Percentiles rank a stretch among this genome's conserved stretches.
Conservation (phyloP, 1,140 invertebrate genomes). For the Neodiprion pinetum region DNA sequence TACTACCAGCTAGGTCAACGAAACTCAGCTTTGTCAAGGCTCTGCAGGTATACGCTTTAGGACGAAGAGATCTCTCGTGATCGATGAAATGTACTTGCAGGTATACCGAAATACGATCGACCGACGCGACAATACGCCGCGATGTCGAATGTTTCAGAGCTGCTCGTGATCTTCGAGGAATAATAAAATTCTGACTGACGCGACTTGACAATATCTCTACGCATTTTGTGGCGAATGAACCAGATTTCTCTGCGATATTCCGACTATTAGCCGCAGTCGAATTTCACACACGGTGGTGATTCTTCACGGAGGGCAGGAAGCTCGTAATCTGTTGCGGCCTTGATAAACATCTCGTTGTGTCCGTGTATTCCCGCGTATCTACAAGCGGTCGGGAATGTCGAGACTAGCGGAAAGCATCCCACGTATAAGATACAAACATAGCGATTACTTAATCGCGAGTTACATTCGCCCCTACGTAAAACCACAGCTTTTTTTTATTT, state of each 20-base stretch:
- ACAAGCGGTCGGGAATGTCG: background rate
- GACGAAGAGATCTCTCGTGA: background rate
- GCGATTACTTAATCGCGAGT: constrained; percentile 3
- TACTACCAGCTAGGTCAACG: background rate
- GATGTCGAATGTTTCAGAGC: no score
- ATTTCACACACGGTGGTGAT: no score
- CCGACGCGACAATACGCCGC: background rate
- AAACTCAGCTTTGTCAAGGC: background rate
- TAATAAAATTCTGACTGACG: no score
- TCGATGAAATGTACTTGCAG: background rate
- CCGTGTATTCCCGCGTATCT: no score
- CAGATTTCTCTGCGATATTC: no score
- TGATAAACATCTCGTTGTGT: no score
- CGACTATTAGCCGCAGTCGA: no score
- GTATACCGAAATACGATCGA: background rate
- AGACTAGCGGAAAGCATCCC: background rate
- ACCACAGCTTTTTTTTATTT: constrained; percentile 28
- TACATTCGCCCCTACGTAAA: background rate
- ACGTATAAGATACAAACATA: background rate
- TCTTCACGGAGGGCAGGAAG: no score
- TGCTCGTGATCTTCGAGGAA: no score
- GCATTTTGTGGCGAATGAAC: no score
- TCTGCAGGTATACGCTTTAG: background rate
- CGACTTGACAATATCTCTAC: no score
- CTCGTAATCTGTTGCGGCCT: no score